These are phyloP conservation scores for Drosophila tripunctata DNA, from an alignment of 2,888 invertebrate species.

Conservation along the genomic window DNA sequence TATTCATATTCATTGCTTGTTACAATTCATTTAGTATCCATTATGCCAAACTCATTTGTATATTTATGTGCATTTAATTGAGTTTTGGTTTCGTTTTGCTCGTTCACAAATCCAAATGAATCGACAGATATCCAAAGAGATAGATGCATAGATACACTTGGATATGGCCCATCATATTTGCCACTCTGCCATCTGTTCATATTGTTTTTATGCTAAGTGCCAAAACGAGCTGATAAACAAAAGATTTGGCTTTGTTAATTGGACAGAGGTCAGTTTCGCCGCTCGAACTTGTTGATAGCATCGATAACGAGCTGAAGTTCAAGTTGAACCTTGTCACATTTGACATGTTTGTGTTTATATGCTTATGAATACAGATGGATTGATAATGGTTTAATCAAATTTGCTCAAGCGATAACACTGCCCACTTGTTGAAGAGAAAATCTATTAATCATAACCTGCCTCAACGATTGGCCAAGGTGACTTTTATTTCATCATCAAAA, in stretches of 20 bases:
- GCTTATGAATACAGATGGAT: conserved; percentile 28
- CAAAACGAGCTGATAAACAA: conserved; percentile 23
- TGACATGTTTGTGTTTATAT: conserved; percentile 35
- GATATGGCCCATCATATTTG: conserved; percentile 38
- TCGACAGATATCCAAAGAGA: neutral
- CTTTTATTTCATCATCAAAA: conserved; percentile 67
- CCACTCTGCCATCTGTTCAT: conserved; percentile 9
- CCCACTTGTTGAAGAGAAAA: conserved; percentile 33
- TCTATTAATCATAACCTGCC: conserved; percentile 40
- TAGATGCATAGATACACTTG: neutral
- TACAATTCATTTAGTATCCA: conserved; percentile 75
- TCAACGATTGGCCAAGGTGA: conserved; percentile 50
- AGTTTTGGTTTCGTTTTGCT: conserved; percentile 57
- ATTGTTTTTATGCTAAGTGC: conserved; percentile 50
- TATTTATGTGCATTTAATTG: conserved; percentile 79
- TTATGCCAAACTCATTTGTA: conserved; percentile 59
- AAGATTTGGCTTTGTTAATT: conserved; percentile 44
- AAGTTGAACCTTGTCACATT: conserved; percentile 46
- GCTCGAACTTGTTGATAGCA: conserved; percentile 27
- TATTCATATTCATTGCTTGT: conserved; percentile 67
- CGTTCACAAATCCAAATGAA: conserved; percentile 15
- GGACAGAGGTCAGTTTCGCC: conserved; percentile 63
- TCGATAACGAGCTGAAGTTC: conserved; percentile 62
- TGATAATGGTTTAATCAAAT: conserved; percentile 32
- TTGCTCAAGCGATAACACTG: conserved; percentile 35